These are phyloP conservation scores for Hyphantria cunea DNA, from an alignment of 1,140 invertebrate species.

Conservation along the genomic window DNA sequence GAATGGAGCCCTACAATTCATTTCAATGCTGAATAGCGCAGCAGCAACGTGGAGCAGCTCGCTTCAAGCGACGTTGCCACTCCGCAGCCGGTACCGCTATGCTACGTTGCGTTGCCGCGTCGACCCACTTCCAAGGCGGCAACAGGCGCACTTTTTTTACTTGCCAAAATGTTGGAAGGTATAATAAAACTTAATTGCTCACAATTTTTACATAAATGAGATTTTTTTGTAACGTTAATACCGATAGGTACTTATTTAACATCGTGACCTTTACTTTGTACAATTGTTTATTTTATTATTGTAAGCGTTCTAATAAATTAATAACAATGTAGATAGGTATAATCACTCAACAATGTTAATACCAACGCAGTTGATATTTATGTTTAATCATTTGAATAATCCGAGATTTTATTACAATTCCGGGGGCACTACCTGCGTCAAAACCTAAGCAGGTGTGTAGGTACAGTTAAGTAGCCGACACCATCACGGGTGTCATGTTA, in stretches of 20 bases:
- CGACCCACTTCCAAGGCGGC: conserved; percentile 60
- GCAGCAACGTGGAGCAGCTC: neutral
- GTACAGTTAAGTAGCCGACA: too few relatives aligned
- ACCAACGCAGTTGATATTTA: too few relatives aligned
- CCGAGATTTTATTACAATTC: too few relatives aligned
- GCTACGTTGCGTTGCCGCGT: conserved; percentile 65
- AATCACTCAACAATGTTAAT: too few relatives aligned
- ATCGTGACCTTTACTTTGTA: conserved; percentile 19
- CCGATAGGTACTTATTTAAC: neutral
- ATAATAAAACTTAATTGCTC: conserved; percentile 42
- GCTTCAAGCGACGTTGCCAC: conserved; percentile 35
- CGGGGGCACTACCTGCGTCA: too few relatives aligned
- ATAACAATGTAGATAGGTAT: too few relatives aligned
- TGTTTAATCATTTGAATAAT: too few relatives aligned
- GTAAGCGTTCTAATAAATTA: neutral
- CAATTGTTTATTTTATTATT: conserved; percentile 9
- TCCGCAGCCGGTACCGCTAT: conserved; percentile 59
- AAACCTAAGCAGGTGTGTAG: too few relatives aligned
- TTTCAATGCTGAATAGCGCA: neutral
- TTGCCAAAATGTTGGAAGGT: conserved; percentile 49
- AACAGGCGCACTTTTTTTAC: conserved; percentile 58
- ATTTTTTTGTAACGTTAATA: neutral
- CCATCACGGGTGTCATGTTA: too few relatives aligned
- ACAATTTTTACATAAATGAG: conserved; percentile 15
- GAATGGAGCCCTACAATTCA: too few relatives aligned